phyloP scores from a whole-genome alignment of 2,113 vertebrate species.

The Fregata magnificens region DNA sequence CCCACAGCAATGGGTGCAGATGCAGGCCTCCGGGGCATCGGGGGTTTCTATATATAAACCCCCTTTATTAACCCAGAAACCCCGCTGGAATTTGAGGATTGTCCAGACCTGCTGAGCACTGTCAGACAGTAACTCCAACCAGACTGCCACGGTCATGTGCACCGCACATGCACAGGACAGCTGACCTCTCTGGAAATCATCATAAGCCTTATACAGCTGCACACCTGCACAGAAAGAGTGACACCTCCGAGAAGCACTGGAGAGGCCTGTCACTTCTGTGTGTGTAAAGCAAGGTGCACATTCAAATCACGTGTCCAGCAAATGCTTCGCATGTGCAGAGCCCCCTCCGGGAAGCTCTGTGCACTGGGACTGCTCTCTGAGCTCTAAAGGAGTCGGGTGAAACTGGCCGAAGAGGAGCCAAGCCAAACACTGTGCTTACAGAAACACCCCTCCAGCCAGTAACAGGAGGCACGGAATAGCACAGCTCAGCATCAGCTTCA shows the following conservation, averaged over 20 bases:
- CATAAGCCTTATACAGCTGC: neutral
- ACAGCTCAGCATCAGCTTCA: neutral
- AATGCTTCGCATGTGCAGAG: accelerated
- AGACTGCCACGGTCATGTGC: neutral
- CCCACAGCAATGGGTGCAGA: neutral
- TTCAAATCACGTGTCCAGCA: neutral
- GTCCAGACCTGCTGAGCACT: neutral
- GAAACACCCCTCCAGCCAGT: neutral
- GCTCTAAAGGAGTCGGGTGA: neutral
- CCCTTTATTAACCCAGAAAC: neutral
- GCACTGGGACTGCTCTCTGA: neutral
- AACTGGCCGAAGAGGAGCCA: neutral
- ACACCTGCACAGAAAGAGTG: neutral
- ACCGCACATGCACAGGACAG: neutral
- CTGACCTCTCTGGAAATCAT: neutral
- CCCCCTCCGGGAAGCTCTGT: accelerated
- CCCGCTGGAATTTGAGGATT: neutral
- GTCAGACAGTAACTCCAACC: neutral
- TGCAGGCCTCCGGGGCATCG: neutral
- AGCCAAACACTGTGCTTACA: neutral
- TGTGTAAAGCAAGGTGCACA: neutral
- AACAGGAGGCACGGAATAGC: neutral
- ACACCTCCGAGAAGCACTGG: neutral
- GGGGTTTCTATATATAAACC: neutral
- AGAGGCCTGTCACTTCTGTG: neutral